phyloP scores from a whole-genome alignment of 2,113 vertebrate genomes.

The Struthio camelus region DNA sequence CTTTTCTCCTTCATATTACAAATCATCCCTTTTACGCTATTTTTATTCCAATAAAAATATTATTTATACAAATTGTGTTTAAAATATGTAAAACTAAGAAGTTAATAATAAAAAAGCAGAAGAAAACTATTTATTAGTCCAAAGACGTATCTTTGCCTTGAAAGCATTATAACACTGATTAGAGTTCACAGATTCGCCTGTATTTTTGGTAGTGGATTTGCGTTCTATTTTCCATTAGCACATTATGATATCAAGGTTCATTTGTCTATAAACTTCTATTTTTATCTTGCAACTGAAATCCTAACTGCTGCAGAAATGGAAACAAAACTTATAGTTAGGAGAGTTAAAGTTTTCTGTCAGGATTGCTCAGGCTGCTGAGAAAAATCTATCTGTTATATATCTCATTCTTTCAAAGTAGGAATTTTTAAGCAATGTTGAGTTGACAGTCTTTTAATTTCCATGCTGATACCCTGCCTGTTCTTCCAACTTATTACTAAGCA shows the following conservation, averaged over 20 bases:
- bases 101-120: not conserved
- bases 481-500: constrained; percentile 62
- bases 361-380: not conserved
- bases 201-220: not conserved
- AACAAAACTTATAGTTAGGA: not conserved
- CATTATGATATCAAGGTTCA: not conserved
- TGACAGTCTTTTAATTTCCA: constrained; percentile 56
- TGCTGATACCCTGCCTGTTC: constrained; percentile 63
- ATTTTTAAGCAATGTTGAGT: constrained; percentile 49
- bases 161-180: not conserved
- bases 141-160: not conserved
- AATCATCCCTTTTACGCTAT: not conserved
- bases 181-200: not conserved
- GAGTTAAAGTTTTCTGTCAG: not conserved
- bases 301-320: not conserved
- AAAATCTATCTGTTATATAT: not conserved
- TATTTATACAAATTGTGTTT: not conserved
- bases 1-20: not conserved
- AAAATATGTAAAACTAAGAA: not conserved
- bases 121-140: not conserved
- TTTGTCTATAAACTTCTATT: not conserved
- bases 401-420: constrained; percentile 28
- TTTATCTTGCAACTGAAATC: not conserved
- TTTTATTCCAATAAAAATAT: not conserved
- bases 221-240: not conserved